Evolutionary conservation across 2,113 vertebrate genomes (phyloP).

Genomic region (Sporophila hypoxantha): DNA sequence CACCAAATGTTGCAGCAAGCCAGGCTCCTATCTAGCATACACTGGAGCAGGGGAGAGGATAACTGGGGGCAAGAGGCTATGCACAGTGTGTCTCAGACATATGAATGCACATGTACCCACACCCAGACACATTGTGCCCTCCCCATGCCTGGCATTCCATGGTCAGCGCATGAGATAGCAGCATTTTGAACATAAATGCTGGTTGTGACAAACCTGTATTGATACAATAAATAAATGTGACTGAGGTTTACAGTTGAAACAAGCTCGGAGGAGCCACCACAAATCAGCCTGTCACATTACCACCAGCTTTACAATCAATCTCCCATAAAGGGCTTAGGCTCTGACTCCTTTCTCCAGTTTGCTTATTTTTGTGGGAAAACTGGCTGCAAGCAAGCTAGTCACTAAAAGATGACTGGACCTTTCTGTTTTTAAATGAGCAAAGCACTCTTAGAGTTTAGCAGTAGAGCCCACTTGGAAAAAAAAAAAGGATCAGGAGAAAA

Average conservation of each 20-base stretch:
- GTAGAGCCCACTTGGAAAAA: not conserved
- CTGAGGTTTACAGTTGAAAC: constrained; percentile 46
- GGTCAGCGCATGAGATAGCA: not conserved
- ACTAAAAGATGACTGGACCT: constrained; percentile 15
- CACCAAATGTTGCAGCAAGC: not conserved
- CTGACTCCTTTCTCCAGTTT: constrained; percentile 45
- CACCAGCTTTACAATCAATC: constrained; percentile 52
- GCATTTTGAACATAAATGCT: not conserved
- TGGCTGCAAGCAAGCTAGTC: constrained; percentile 13
- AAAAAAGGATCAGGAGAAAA: not conserved
- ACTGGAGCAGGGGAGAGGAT: not conserved
- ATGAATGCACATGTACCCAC: accelerated
- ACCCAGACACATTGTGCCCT: not conserved
- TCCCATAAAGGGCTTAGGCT: constrained; percentile 43
- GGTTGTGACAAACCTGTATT: not conserved
- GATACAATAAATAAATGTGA: constrained; percentile 40
- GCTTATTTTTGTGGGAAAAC: constrained; percentile 56
- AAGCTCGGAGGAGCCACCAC: constrained; percentile 43
- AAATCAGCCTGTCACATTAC: constrained; percentile 57
- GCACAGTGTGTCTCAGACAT: accelerated
- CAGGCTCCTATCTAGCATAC: accelerated
- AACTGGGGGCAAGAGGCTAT: not conserved
- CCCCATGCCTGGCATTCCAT: not conserved
- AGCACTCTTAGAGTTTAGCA: not conserved
- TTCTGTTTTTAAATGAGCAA: constrained; percentile 21